Percentiles rank a stretch among this genome's conserved stretches.
Conservation (phyloP, 2,888 invertebrate species). For the Drosophila picticornis region DNA sequence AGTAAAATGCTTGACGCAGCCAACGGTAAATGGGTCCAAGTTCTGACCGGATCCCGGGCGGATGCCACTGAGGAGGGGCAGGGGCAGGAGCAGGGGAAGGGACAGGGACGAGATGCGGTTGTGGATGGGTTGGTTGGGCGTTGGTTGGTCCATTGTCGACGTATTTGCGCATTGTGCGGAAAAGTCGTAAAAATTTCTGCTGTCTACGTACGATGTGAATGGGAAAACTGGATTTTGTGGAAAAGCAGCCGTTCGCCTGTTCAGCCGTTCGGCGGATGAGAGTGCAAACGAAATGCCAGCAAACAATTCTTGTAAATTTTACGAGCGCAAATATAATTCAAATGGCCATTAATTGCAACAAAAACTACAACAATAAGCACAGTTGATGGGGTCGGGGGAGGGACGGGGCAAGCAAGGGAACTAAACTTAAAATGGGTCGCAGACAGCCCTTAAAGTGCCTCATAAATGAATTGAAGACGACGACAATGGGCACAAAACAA, state of each 20-base stretch:
- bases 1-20: conserved; percentile 58
- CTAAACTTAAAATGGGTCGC: conserved; percentile 68
- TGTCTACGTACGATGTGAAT: conserved; percentile 69
- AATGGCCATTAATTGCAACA: conserved; percentile 83
- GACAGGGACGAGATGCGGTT: conserved; percentile 22
- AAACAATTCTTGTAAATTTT: conserved; percentile 83
- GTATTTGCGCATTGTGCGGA: conserved; percentile 79
- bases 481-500: conserved; percentile 4
- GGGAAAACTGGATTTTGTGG: conserved; percentile 50
- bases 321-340: conserved; percentile 84
- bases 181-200: conserved; percentile 81
- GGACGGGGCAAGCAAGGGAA: conserved; percentile 18
- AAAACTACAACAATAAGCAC: conserved; percentile 49
- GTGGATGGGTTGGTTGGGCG: conserved; percentile 36
- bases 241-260: conserved; percentile 10
- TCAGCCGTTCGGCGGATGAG: conserved; percentile 9
- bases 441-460: conserved; percentile 71
- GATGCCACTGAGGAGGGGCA: neutral
- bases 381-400: too few species aligned
- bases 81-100: too few species aligned
- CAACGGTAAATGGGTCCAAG: conserved; percentile 41
- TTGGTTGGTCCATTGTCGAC: conserved; percentile 69
- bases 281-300: conserved; percentile 48
- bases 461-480: conserved; percentile 76
- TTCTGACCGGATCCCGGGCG: conserved; percentile 35